phyloP scores from a whole-genome alignment of 2,888 invertebrate genomes.

The Caenorhabditis sp. region DNA sequence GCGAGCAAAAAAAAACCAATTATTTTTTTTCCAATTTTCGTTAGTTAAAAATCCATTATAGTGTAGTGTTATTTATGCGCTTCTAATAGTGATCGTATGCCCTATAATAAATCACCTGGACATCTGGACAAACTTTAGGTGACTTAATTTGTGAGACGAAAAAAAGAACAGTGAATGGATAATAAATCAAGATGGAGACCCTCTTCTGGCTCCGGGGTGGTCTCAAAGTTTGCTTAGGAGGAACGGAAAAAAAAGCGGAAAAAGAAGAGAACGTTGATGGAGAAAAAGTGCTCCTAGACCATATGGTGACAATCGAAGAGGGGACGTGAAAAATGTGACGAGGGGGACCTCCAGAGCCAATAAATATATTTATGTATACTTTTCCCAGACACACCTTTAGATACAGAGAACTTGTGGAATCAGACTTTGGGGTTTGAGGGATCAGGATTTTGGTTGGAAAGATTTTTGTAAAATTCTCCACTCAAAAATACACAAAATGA shows the following conservation, averaged over 20 bases:
- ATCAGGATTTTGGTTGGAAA: too few relatives aligned
- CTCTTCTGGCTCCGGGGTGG: conserved; percentile 10
- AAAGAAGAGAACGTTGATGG: conserved; percentile 2
- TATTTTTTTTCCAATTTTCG: conserved; percentile 8
- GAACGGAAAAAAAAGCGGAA: not conserved
- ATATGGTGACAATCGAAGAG: conserved; percentile 39
- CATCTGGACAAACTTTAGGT: too few relatives aligned
- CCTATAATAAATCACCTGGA: not conserved
- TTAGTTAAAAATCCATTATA: too few relatives aligned
- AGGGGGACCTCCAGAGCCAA: too few relatives aligned
- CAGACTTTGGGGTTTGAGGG: too few relatives aligned
- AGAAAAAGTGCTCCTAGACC: conserved; percentile 8
- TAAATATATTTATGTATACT: conserved; percentile 33
- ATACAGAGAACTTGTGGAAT: not conserved
- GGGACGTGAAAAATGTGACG: not conserved
- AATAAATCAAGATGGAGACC: conserved; percentile 46
- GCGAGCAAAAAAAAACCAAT: not conserved
- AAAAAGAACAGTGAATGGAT: conserved; percentile 24
- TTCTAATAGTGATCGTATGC: not conserved
- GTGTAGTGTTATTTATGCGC: too few relatives aligned
- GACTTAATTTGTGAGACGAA: too few relatives aligned
- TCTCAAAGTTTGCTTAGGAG: conserved; percentile 23
- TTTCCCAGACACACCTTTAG: conserved; percentile 35
- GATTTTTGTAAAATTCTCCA: too few relatives aligned
- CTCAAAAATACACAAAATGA: too few relatives aligned